These are phyloP conservation scores for Listrodromus nycthemerus DNA, from an alignment of 2,888 invertebrate genomes.

Conservation along the genomic window DNA sequence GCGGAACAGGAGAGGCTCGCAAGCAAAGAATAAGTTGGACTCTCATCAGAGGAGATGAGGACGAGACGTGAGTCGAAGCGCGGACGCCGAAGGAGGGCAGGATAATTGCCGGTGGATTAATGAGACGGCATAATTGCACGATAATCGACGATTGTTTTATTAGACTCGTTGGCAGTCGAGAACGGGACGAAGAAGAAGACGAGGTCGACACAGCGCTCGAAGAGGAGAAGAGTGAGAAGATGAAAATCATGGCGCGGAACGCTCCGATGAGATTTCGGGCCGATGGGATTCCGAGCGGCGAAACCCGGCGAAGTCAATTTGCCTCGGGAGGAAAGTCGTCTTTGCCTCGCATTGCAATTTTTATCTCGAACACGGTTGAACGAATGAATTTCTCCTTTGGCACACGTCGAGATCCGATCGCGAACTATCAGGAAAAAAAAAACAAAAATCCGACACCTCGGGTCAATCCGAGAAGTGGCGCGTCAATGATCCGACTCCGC, in stretches of 20 bases:
- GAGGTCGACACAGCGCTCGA: not conserved
- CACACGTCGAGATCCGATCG: too few species aligned
- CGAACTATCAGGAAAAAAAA: not conserved
- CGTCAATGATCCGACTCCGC: too few species aligned
- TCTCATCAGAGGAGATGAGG: not conserved
- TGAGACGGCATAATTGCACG: constrained; percentile 84
- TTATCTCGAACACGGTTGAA: too few species aligned
- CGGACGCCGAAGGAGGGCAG: constrained; percentile 64
- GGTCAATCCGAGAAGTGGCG: too few species aligned
- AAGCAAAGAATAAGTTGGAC: not conserved
- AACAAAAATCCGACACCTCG: too few species aligned
- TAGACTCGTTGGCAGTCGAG: constrained; percentile 68
- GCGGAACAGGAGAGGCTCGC: not conserved
- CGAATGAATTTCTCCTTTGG: too few species aligned
- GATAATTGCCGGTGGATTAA: constrained; percentile 83
- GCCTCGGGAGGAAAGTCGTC: too few species aligned
- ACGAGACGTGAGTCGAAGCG: constrained; percentile 10
- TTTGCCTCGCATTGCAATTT: too few species aligned
- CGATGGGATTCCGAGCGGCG: constrained; percentile 67
- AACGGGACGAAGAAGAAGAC: not conserved
- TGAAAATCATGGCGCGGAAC: constrained; percentile 55
- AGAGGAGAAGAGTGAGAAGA: not conserved
- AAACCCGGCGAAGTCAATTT: constrained; percentile 46
- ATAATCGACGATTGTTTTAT: constrained; percentile 83
- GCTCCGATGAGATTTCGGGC: constrained; percentile 51